Percentiles rank a stretch among this genome's conserved stretches.
Evolutionary conservation across 2,113 vertebrate genomes (phyloP).

Genomic region (Chascanopsetta lugubris): DNA sequence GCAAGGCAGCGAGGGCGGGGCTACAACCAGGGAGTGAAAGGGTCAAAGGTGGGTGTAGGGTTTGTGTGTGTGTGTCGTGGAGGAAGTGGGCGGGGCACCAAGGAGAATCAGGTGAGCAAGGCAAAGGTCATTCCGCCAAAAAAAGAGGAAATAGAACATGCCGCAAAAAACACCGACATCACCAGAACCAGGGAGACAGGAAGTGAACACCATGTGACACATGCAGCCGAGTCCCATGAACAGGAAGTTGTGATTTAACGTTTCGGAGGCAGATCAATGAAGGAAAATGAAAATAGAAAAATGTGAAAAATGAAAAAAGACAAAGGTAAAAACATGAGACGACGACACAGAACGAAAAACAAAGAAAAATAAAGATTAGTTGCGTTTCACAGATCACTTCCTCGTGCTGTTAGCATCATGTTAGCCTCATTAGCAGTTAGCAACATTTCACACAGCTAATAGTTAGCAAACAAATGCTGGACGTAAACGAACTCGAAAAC

Average conservation of each 20-base stretch:
- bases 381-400: slow-evolving; percentile 72
- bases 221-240: slow-evolving; percentile 42
- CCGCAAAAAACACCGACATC: slow-evolving; percentile 44
- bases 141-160: too few species aligned
- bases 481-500: slow-evolving; percentile 8
- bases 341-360: slow-evolving; percentile 77
- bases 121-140: slow-evolving; percentile 72
- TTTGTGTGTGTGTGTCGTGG: slow-evolving; percentile 31
- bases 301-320: background rate
- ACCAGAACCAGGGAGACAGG: slow-evolving; percentile 19
- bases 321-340: slow-evolving; percentile 13
- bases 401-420: slow-evolving; percentile 78
- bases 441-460: slow-evolving; percentile 39
- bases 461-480: slow-evolving; percentile 43
- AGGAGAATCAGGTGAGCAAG: slow-evolving; percentile 73
- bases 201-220: slow-evolving; percentile 36
- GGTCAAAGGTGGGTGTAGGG: slow-evolving; percentile 38
- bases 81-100: slow-evolving; percentile 59
- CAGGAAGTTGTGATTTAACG: slow-evolving; percentile 26
- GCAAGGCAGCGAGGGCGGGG: slow-evolving; percentile 88
- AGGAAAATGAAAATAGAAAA: slow-evolving; percentile 54
- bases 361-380: slow-evolving; percentile 83
- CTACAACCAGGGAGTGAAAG: slow-evolving; percentile 75
- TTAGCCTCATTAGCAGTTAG: slow-evolving; percentile 62
- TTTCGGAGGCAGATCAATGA: slow-evolving; percentile 35